phyloP scores from a whole-genome alignment of 1,140 invertebrate genomes.

The Matsumurasca onukii region DNA sequence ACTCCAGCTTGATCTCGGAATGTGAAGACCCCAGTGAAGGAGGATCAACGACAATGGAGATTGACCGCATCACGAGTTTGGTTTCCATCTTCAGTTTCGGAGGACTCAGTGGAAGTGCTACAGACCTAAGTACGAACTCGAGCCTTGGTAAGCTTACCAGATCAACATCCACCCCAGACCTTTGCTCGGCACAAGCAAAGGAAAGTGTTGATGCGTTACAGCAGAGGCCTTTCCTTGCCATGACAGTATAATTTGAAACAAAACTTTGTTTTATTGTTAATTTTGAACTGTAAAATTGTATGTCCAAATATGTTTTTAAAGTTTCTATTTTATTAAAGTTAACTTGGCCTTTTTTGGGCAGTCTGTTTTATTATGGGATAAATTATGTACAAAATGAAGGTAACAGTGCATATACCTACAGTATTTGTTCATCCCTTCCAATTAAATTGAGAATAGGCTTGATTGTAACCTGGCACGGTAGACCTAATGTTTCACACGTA shows the following conservation, averaged over 20 bases:
- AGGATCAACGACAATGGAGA: slow-evolving; percentile 52
- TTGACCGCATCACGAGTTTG: slow-evolving; percentile 56
- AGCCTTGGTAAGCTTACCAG: slow-evolving; percentile 47
- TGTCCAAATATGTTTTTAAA: not conserved
- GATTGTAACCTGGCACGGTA: too few species aligned
- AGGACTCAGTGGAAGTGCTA: slow-evolving; percentile 40
- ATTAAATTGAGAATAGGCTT: too few species aligned
- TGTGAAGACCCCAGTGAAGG: slow-evolving; percentile 44
- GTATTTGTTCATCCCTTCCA: too few species aligned
- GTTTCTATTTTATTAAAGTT: too few species aligned
- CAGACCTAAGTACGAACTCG: slow-evolving; percentile 34
- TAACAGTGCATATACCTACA: not conserved
- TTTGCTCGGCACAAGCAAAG: slow-evolving; percentile 55
- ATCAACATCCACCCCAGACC: slow-evolving; percentile 53
- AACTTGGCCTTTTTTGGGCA: not conserved
- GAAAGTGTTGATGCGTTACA: slow-evolving; percentile 49
- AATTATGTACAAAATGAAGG: not conserved
- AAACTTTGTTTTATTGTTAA: slow-evolving; percentile 2
- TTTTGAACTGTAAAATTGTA: not conserved
- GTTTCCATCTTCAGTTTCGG: slow-evolving; percentile 59
- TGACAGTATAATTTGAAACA: slow-evolving; percentile 47
- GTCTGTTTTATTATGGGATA: not conserved
- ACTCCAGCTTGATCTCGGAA: slow-evolving; percentile 47
- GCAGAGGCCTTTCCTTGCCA: slow-evolving; percentile 53
- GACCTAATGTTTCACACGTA: too few species aligned